A percentile compares a stretch with the other conserved stretches of the same genome.
Conservation (phyloP, 2,888 invertebrate species). For the Cremastinae sp. region DNA sequence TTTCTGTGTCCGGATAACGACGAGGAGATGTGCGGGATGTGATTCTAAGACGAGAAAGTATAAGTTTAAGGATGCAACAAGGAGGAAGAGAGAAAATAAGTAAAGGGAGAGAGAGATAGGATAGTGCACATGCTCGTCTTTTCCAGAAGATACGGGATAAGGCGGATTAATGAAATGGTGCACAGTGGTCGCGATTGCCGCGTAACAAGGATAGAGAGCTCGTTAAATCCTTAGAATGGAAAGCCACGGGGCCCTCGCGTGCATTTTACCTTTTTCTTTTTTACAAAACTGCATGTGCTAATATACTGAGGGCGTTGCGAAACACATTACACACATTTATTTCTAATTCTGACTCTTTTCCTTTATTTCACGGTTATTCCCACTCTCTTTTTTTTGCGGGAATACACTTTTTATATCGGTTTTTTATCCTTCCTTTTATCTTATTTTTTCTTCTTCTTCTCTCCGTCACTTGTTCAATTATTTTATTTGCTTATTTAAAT, state of each 20-base stretch:
- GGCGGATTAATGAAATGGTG: conserved; percentile 64
- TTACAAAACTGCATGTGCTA: conserved; percentile 48
- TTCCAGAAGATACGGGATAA: conserved; percentile 58
- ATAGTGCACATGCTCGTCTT: conserved; percentile 41
- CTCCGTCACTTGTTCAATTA: not conserved
- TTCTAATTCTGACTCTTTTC: too few relatives aligned
- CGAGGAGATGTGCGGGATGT: not conserved
- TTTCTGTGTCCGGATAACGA: too few relatives aligned
- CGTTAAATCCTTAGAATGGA: conserved; percentile 57
- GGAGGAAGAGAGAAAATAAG: not conserved
- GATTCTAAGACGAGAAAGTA: conserved; percentile 7
- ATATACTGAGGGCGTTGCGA: conserved; percentile 23
- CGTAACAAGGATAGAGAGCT: conserved; percentile 53
- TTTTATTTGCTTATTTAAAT: not conserved
- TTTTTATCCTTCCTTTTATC: not conserved
- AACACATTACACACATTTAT: conserved; percentile 26
- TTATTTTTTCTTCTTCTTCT: not conserved
- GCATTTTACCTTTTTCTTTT: conserved; percentile 26
- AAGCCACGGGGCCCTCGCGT: conserved; percentile 36
- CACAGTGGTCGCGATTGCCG: conserved; percentile 53
- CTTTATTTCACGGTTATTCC: too few relatives aligned
- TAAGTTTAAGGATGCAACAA: not conserved
- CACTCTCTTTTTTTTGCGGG: too few relatives aligned
- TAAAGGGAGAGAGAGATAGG: not conserved
- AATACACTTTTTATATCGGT: too few relatives aligned